Base-by-base conservation (phyloP, 2,888 invertebrate genomes). In the Caradrina kadenii region DNA sequence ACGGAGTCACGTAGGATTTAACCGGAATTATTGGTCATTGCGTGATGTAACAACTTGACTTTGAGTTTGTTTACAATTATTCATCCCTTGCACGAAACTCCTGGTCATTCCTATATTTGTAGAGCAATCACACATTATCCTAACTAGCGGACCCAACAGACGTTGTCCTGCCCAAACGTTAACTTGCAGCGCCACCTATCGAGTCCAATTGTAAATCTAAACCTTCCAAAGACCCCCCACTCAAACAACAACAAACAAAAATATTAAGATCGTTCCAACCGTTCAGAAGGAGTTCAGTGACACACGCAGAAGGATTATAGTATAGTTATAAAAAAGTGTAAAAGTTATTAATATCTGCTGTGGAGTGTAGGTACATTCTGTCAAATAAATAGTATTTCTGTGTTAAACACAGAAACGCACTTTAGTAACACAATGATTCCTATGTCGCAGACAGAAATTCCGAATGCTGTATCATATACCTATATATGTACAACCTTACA, bases 1-100 rank as follows among this genome's bases (percentile, higher is more conserved):
- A 21, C 22, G 31, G 22, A 62, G 79, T 73, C 79, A 73, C 49
- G 73, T 62, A 56, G 50, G 55, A 68, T 54, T 76, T 49, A 22
- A 11, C 49, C 8, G 76, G n/a, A 72, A 76, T 59, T 35, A 17
- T 54, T 48, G 53, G 76, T 49, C 22, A 42, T 52, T 54, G 49
- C 69, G 53, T 72, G 76, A 59, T 42, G 17, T n/a, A 11, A 1
- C n/a, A 49, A 11, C 15, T 55, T 26, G 26, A 26, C 26, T 26
- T 26, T 26, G 26, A 26, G 26, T 26, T 26, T 31, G 39, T 69
- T 63, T 50, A 63, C 64, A 50, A 49, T 35, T 35, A 35, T 50
- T 49, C 63, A 15, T 22, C 10, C 21, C 48, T 49, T 11, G 4
- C 15, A 49, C 49, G 49, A 50, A 63, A 17, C n/a, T 26, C 19